Evolutionary conservation across 2,113 vertebrate species (phyloP), one percentile per base, ranked within the genome.

Genomic region (Philantomba maxwellii): DNA sequence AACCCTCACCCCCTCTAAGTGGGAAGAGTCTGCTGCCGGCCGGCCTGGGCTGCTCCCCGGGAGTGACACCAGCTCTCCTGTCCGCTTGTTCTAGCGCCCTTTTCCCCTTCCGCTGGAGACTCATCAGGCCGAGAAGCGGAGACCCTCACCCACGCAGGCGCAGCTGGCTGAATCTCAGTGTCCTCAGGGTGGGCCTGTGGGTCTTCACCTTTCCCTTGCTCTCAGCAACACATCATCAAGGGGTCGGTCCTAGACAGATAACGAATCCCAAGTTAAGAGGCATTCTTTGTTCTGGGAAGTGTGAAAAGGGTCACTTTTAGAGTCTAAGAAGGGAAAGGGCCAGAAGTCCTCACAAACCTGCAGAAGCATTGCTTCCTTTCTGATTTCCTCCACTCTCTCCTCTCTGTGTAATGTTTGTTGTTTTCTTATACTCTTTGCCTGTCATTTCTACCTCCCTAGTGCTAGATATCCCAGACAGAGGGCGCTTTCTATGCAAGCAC

Each of bases 151-250:
- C 15, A 19, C 25, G 6, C 28, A 30, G 55, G 21, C 6, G 10
- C 36, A 4, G 17, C 47, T 10, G 26, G 21, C 73, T 4, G 1
- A 2, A 26, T 6, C n/a, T 36, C 45, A 5, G 23, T 23, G 5
- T 16, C 36, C 60, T 47, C 39, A 15, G 39, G 12, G 16, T 88
- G 30, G 66, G 19, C 39, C 19, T 28, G 14, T 43, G 83, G 9
- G 33, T 51, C 78, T 26, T 33, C 2, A 75, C 19, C 25, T n/a
- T 70, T 60, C 28, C 53, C 62, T 77, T 64, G 9, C 36, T 58
- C 62, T 73, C 25, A 25, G 78, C 85, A 70, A 26, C 66, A 58
- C n/a, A 14, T 55, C 58, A 14, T 14, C 19, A 21, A 45, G 80
- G 45, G 23, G 28, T 53, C 2, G 45, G 21, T 85, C 39, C 49